Base-by-base conservation (phyloP, 2,113 vertebrate genomes). In the Tringa solitaria region DNA sequence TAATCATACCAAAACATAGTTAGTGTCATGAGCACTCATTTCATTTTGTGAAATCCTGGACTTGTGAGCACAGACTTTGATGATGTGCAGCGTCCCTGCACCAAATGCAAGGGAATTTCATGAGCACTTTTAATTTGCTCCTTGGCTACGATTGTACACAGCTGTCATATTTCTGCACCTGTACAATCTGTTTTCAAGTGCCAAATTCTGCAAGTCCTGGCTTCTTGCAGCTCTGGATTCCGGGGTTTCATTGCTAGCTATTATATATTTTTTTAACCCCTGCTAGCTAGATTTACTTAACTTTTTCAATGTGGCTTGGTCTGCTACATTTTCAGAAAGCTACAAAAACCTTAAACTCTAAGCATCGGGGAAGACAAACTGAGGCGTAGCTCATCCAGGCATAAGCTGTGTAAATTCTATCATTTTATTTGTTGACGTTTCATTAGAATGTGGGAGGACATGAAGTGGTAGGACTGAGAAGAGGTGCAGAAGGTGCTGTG, bases 121-220 rank as follows among this genome's bases (percentile, higher is more conserved):
- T 93, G 26, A 93, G 48, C 56, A 94, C 69, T 84, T 78, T 94
- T 88, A 80, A 72, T 90, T 75, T 23, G 2, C 4, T 96, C 50
- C 70, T 77, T 53, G 87, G 45, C 78, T 72, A 48, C 24, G 17
- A 89, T 94, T 12, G 6, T 51, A 64, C 51, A 64, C 86, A 97
- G 96, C 91, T 96, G 96, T 94, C 78, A 18, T 50, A 48, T 57
- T 76, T 89, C 87, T 95, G 95, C 95, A 95, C 90, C 82, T 96
- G 94, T 87, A 95, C 48, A 88, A 74, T 76, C 53, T 79, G 57
- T 35, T 85, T 69, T 59, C 46, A 59, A n/a, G 51, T 82, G 87
- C 90, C 89, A 94, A 93, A 95, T 95, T 94, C 91, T 88, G 70
- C 78, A 89, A 92, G 50, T 51, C 76, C 57, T 61, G 89, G 53